Evolutionary conservation across 2,888 invertebrate species (phyloP).

Genomic region (Amphipoea lucens): DNA sequence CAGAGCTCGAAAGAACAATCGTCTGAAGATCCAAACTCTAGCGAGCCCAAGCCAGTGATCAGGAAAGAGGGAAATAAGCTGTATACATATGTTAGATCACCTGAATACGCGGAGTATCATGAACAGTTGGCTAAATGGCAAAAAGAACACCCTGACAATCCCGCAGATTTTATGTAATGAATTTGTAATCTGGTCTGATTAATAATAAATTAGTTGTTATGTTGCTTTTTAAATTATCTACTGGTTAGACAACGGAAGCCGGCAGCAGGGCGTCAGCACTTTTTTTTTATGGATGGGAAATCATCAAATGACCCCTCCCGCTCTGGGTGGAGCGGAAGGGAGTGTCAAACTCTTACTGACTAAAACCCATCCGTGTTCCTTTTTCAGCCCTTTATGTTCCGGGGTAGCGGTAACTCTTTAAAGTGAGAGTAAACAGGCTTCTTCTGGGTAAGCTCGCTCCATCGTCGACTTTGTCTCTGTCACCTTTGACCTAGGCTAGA

Average conservation of each 20-base stretch:
- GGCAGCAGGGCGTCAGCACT: background rate
- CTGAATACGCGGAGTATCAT: slow-evolving; percentile 76
- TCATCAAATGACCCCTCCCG: too few relatives aligned
- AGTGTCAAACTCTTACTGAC: too few relatives aligned
- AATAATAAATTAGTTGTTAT: background rate
- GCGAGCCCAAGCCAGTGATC: slow-evolving; percentile 3
- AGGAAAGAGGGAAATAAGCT: slow-evolving; percentile 66
- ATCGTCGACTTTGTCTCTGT: too few relatives aligned
- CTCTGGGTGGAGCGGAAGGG: too few relatives aligned
- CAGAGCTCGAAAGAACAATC: background rate
- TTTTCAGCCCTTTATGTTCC: too few relatives aligned
- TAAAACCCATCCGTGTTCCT: too few relatives aligned
- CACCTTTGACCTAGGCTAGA: too few relatives aligned
- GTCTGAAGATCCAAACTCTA: background rate
- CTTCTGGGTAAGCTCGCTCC: too few relatives aligned
- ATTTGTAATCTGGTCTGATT: background rate
- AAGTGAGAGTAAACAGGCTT: too few relatives aligned
- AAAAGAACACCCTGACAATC: slow-evolving; percentile 40
- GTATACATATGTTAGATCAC: slow-evolving; percentile 59
- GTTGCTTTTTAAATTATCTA: background rate
- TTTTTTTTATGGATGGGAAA: too few relatives aligned
- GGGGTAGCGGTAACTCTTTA: too few relatives aligned
- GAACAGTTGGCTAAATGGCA: slow-evolving; percentile 53
- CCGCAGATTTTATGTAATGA: slow-evolving; percentile 25
- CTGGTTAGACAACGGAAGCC: background rate